Evolutionary conservation across 2,888 invertebrate genomes (phyloP).

Genomic region (Drosophila robusta): DNA sequence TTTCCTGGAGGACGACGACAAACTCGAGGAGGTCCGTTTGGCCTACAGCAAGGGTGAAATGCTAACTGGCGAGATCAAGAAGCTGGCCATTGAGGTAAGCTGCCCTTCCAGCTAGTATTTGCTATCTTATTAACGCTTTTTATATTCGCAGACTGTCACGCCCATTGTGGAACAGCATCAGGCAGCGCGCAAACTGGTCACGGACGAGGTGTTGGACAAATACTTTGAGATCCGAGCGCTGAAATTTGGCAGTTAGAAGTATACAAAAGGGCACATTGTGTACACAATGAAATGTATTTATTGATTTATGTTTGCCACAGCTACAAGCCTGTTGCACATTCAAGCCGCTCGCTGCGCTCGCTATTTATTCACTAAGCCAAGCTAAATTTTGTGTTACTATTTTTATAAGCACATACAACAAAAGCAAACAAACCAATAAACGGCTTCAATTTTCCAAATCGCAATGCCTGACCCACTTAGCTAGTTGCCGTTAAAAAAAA

Average conservation of each 20-base stretch:
- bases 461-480: slow-evolving; percentile 63
- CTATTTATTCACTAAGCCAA: slow-evolving; percentile 68
- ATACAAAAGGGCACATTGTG: background rate
- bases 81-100: slow-evolving; percentile 90
- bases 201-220: slow-evolving; percentile 92
- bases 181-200: slow-evolving; percentile 90
- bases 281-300: slow-evolving; percentile 41
- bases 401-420: slow-evolving; percentile 55
- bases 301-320: slow-evolving; percentile 49
- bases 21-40: slow-evolving; percentile 89
- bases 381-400: slow-evolving; percentile 58
- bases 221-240: slow-evolving; percentile 95
- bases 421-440: slow-evolving; percentile 59
- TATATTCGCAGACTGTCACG: slow-evolving; percentile 86
- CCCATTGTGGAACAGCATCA: slow-evolving; percentile 94
- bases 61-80: slow-evolving; percentile 97
- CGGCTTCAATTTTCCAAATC: slow-evolving; percentile 51
- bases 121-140: background rate
- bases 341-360: slow-evolving; percentile 45
- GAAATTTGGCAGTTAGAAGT: slow-evolving; percentile 85
- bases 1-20: slow-evolving; percentile 96
- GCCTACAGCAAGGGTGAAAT: slow-evolving; percentile 89
- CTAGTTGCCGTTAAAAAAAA: slow-evolving; percentile 39
- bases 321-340: slow-evolving; percentile 55
- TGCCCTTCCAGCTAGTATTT: no score